phyloP scores from a whole-genome alignment of 2,113 vertebrate species.

The Mellivora capensis region DNA sequence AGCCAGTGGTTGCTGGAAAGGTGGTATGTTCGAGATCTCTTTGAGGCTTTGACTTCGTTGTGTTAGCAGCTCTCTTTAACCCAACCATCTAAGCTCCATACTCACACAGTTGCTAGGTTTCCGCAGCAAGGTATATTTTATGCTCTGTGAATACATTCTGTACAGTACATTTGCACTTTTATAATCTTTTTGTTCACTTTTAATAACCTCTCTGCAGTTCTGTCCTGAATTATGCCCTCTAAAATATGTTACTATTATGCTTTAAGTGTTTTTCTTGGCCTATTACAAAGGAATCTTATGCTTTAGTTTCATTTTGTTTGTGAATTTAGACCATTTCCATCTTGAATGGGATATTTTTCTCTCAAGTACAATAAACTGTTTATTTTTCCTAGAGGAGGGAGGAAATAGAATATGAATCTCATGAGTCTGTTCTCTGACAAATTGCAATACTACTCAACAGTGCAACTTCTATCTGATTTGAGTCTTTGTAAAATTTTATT shows the following conservation, averaged over 20 bases:
- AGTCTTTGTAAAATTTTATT: conserved; percentile 54
- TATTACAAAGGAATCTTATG: conserved; percentile 48
- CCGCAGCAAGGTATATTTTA: conserved; percentile 51
- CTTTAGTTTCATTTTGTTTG: conserved; percentile 58
- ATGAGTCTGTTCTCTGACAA: conserved; percentile 28
- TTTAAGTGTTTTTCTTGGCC: conserved; percentile 48
- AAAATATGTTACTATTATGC: conserved; percentile 45
- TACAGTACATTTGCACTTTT: conserved; percentile 58
- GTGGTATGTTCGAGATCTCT: background rate
- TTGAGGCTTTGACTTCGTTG: background rate
- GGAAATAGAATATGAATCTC: conserved; percentile 55
- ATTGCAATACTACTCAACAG: background rate
- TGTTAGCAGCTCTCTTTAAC: background rate
- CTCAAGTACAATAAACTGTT: conserved; percentile 60
- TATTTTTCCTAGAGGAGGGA: conserved; percentile 38
- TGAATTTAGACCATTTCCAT: conserved; percentile 60
- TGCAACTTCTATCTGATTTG: conserved; percentile 13
- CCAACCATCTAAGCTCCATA: background rate
- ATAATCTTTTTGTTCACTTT: conserved; percentile 63
- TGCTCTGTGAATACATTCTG: conserved; percentile 13
- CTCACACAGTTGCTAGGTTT: conserved; percentile 36
- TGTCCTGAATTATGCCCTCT: conserved; percentile 48
- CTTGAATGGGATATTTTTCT: conserved; percentile 58
- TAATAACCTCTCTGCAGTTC: conserved; percentile 56
- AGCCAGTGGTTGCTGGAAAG: background rate